Evolutionary conservation across 1,140 invertebrate species (phyloP), one percentile per base, ranked within the genome.

Genomic region (Adelges cooleyi): DNA sequence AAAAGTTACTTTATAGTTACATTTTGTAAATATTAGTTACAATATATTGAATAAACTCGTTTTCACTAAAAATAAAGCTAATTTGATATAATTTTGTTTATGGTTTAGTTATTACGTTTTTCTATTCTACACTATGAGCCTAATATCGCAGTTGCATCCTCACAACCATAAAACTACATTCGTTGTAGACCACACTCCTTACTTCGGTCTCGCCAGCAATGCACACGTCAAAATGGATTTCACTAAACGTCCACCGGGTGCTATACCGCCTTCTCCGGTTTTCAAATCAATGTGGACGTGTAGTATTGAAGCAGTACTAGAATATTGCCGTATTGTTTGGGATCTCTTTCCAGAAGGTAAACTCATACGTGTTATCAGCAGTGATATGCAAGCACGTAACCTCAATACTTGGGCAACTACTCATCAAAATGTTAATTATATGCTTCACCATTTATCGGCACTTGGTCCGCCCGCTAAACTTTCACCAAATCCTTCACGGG

Each of bases 251-350:
- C 81, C 89, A 54, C 77, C 81, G 66, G 84, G 78, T 74, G 80
- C 82, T 71, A 89, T 89, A 73, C 86, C 86, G 15, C 75, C 88
- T 13, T 79, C 84, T 6, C 87, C 90, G 1, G 84, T 95, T 66
- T 84, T 80, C 44, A 97, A 98, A 76, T 89, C 90, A 9, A 72
- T 97, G 49, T 98, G 94, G 94, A 97, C 93, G 1, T 94, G 87
- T 71, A 87, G 86, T 71, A 88, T 96, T 1, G 95, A 98, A 80
- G 87, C 90, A 4, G 86, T 92, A 3, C 81, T 95, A 52, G 95
- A 98, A 77, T 98, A 96, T 73, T 93, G 92, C 72, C 80, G 94
- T 22, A 93, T 97, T 69, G 90, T 95, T 8, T 97, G 92, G 90
- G 95, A 98, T 77, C 79, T 97, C 23, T 96, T 93, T 79, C 91